Evolutionary conservation across 2,113 vertebrate species (phyloP).

Genomic region (Limnothrissa miodon): DNA sequence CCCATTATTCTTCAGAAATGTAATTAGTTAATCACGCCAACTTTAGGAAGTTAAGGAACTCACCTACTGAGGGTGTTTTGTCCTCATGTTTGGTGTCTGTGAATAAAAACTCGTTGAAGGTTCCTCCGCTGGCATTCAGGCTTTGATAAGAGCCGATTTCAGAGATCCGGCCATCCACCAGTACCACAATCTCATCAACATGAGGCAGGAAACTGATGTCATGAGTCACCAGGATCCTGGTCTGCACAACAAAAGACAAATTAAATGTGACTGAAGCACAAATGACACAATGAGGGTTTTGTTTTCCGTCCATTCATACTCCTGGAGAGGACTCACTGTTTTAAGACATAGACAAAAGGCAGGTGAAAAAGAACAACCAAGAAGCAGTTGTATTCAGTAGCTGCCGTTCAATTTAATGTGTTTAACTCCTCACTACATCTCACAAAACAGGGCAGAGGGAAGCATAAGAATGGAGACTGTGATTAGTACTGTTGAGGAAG

Average conservation of each 20-base stretch:
- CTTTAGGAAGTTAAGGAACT: neutral
- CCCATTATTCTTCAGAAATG: too few relatives aligned
- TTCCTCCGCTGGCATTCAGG: constrained; percentile 78
- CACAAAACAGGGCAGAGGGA: neutral
- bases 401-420: too few relatives aligned
- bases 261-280: too few relatives aligned
- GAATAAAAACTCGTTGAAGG: constrained; percentile 86
- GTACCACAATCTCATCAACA: constrained; percentile 85
- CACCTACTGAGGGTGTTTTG: constrained; percentile 54
- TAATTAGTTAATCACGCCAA: too few relatives aligned
- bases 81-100: constrained; percentile 76
- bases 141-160: constrained; percentile 84
- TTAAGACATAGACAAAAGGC: neutral
- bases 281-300: neutral
- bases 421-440: too few relatives aligned
- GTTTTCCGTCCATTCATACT: neutral
- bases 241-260: constrained; percentile 67
- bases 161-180: constrained; percentile 79
- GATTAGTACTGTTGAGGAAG: neutral
- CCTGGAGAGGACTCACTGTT: neutral
- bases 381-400: neutral
- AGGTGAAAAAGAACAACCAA: neutral
- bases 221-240: constrained; percentile 92
- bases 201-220: constrained; percentile 85
- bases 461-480: neutral